Evolutionary conservation across 2,888 invertebrate genomes (phyloP).

Genomic region (Megalurothrips usitatus): DNA sequence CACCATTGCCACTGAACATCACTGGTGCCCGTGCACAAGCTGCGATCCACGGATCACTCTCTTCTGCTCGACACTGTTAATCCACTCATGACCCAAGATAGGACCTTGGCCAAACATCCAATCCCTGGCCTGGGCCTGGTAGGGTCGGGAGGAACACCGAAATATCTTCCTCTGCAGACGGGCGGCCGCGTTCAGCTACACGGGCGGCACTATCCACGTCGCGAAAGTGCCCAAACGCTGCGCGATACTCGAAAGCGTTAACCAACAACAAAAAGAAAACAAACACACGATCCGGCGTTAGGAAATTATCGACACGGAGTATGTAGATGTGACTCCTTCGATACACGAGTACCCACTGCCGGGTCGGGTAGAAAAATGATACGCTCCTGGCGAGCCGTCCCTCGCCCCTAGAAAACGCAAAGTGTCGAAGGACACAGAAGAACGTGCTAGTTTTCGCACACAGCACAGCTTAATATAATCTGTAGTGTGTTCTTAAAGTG

Average conservation of each 20-base stretch:
- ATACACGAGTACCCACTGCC: conserved; percentile 19
- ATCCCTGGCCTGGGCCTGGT: neutral
- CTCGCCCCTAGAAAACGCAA: neutral
- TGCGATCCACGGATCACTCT: neutral
- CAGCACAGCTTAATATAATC: too few species aligned
- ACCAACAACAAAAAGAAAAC: conserved; percentile 25
- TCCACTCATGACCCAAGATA: conserved; percentile 17
- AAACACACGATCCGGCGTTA: conserved; percentile 22
- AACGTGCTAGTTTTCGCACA: too few species aligned
- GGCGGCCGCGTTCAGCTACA: neutral
- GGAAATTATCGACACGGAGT: neutral
- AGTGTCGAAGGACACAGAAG: neutral
- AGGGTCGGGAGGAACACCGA: neutral
- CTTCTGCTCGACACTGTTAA: conserved; percentile 11
- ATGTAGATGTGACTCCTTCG: neutral
- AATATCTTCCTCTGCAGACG: neutral
- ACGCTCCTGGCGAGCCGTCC: neutral
- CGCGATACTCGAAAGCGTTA: neutral
- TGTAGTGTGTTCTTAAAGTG: too few species aligned
- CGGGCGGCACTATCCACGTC: neutral
- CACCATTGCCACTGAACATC: conserved; percentile 18
- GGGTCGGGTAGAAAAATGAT: conserved; percentile 24
- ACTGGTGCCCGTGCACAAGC: neutral
- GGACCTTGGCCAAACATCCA: conserved; percentile 8
- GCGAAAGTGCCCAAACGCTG: neutral